Evolutionary conservation across 2,113 vertebrate species (phyloP).

Genomic region (Cheirogaleus medius): DNA sequence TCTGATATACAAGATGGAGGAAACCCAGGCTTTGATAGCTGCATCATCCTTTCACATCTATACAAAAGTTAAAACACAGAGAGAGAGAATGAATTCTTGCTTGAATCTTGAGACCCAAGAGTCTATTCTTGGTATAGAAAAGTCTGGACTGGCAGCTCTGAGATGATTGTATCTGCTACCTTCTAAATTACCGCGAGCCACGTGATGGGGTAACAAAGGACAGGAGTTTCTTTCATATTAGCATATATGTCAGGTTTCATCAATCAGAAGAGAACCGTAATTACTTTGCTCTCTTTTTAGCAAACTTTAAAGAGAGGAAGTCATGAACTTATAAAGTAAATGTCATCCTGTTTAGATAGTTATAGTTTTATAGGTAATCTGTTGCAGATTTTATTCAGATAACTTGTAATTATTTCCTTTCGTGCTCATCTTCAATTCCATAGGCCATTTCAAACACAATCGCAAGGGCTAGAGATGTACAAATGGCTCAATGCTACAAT

Average conservation of each 20-base stretch:
- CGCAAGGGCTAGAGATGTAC: slow-evolving; percentile 92
- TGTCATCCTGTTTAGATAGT: slow-evolving; percentile 91
- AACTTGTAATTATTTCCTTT: slow-evolving; percentile 93
- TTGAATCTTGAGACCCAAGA: slow-evolving; percentile 71
- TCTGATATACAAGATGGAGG: slow-evolving; percentile 59
- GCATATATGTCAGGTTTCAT: slow-evolving; percentile 94
- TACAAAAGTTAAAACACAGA: slow-evolving; percentile 74
- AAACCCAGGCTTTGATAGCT: slow-evolving; percentile 74
- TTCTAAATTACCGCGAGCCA: slow-evolving; percentile 84
- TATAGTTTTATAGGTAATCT: slow-evolving; percentile 93
- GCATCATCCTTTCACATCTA: slow-evolving; percentile 78
- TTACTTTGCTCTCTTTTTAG: slow-evolving; percentile 88
- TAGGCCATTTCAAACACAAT: slow-evolving; percentile 89
- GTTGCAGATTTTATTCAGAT: slow-evolving; percentile 92
- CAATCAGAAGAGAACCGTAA: slow-evolving; percentile 88
- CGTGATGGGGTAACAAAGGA: slow-evolving; percentile 82
- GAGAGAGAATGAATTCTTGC: slow-evolving; percentile 72
- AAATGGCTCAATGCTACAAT: slow-evolving; percentile 75
- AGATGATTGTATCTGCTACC: slow-evolving; percentile 84
- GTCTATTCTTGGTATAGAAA: slow-evolving; percentile 78
- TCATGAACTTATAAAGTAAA: slow-evolving; percentile 88
- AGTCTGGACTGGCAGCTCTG: slow-evolving; percentile 81
- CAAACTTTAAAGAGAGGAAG: slow-evolving; percentile 89
- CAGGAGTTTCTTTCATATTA: slow-evolving; percentile 89
- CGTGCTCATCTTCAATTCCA: slow-evolving; percentile 89